A percentile compares a stretch with the other conserved stretches of the same genome.
phyloP scores from a whole-genome alignment of 2,888 invertebrate species.

The Panzeria rudis region DNA sequence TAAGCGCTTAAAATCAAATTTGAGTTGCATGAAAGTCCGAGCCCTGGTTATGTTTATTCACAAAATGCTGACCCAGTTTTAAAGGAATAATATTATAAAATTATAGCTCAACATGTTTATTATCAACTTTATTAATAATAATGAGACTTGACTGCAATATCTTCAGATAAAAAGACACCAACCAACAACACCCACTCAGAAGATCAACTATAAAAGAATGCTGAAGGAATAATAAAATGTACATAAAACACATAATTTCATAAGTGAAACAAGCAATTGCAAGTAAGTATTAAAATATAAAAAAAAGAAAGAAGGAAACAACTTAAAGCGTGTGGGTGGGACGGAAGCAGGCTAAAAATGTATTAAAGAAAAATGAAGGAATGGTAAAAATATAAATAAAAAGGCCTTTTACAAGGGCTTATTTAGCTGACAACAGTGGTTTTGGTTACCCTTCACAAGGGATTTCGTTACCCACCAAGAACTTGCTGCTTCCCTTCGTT shows the following conservation, averaged over 20 bases:
- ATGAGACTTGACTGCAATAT: constrained; percentile 33
- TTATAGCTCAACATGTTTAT: constrained; percentile 56
- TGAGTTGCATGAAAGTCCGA: too few species aligned
- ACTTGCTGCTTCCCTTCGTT: too few species aligned
- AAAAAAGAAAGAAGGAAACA: not conserved
- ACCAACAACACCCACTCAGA: not conserved
- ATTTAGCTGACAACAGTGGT: too few species aligned
- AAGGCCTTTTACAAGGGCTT: not conserved
- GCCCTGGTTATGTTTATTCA: too few species aligned
- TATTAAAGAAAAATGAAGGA: not conserved
- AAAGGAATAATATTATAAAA: constrained; percentile 23
- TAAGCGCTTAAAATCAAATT: too few species aligned
- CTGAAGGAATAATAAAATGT: constrained; percentile 3
- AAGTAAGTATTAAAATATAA: constrained; percentile 22
- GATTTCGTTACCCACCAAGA: too few species aligned
- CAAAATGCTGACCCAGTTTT: constrained; percentile 48
- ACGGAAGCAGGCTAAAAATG: not conserved
- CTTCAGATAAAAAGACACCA: not conserved
- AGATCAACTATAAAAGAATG: constrained; percentile 8
- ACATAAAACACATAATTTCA: constrained; percentile 59
- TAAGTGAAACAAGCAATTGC: constrained; percentile 52
- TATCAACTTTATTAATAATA: constrained; percentile 58
- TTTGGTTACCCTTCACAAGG: too few species aligned
- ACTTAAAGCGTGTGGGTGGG: not conserved
- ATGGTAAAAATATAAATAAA: not conserved